Base-by-base conservation (phyloP, 1,140 invertebrate species). In the Drosophila bifasciata region DNA sequence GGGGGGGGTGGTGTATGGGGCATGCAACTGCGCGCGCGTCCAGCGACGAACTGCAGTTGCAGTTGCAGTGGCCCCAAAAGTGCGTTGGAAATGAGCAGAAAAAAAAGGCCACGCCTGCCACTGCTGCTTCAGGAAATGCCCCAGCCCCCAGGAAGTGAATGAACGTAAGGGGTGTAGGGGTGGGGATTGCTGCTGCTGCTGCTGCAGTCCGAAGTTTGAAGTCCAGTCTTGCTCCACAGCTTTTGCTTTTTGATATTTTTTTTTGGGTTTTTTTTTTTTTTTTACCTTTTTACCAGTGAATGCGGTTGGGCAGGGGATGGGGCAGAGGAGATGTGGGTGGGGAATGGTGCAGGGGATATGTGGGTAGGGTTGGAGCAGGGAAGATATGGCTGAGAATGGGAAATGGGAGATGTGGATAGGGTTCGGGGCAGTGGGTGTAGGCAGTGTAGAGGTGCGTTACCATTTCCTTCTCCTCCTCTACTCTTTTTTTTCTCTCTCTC, bases 11-110 rank as follows among this genome's bases (percentile, higher is more conserved):
- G n/a, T n/a, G 56, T 28, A 8, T 19, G 48, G 9, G 13, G 49
- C 28, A 44, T 19, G 6, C 3, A 28, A 32, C 41, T 21, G 17
- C 49, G 58, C 41, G 43, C 67, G 41, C 32, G 32, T 36, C 32
- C 11, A 36, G 11, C 32, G 32, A 11, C 32, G 40, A 45, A 56
- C 50, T 58, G 74, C 68, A 67, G 39, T 43, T 56, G 75, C 71
- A 70, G 74, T 62, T 85, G 71, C 76, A 72, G 67, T 69, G 9
- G 11, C 32, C 66, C 73, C 71, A 63, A 83, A 88, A 88, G 79
- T 88, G 79, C 83, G 84, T 88, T 70, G 74, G 66, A 88, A 89
- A 88, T 89, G 76, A 79, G 74, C 57, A 88, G 52, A 84, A 88
- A 83, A 89, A 88, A 84, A 89, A 79, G 79, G 76, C 79, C 84